Conservation (phyloP, 2,113 vertebrate genomes). For the Myxocyprinus asiaticus region DNA sequence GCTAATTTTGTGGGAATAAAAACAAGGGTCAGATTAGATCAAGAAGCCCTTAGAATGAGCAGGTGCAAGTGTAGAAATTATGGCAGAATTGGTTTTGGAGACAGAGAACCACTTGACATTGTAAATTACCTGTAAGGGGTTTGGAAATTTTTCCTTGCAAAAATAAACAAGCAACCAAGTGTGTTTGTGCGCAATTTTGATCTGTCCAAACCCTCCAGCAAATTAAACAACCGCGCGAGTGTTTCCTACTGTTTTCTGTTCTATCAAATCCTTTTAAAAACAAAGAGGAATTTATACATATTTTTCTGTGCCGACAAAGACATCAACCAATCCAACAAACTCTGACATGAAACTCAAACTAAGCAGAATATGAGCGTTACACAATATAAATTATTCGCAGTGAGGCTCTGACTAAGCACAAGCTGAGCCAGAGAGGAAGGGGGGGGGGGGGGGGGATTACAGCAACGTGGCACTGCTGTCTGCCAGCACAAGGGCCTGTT, state of each 20-base stretch:
- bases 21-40: conserved; percentile 17
- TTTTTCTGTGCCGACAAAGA: background rate
- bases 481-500: background rate
- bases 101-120: no score
- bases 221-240: background rate
- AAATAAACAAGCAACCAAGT: background rate
- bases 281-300: background rate
- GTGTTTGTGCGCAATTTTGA: no score
- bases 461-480: conserved; percentile 3
- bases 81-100: background rate
- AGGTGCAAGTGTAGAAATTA: background rate
- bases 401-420: conserved; percentile 41
- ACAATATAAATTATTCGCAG: conserved; percentile 49
- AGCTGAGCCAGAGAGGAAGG: background rate
- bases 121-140: conserved; percentile 7
- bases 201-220: background rate
- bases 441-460: conserved; percentile 1
- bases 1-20: background rate
- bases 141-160: background rate
- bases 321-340: background rate
- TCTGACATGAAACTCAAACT: background rate
- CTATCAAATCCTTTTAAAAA: background rate
- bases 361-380: conserved; percentile 10
- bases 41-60: background rate
- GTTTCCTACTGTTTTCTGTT: no score